Base-by-base conservation (phyloP, 2,888 invertebrate genomes). In the Xylota segnis region DNA sequence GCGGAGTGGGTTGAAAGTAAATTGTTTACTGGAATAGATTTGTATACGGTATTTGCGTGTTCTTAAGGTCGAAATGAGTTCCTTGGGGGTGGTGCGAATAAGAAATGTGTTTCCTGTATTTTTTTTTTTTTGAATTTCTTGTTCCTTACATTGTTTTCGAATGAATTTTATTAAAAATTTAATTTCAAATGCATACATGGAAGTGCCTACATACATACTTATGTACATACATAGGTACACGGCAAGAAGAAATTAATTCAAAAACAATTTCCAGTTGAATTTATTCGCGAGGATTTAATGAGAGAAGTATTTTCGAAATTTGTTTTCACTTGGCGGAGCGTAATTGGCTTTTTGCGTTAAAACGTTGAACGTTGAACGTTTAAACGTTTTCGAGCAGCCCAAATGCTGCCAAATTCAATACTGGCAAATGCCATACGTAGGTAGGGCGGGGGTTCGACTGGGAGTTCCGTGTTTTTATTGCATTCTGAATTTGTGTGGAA, bases 251-350 rank as follows among this genome's bases (percentile, higher is more conserved):
- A 81, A 72, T 78, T 78, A 74, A 78, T 83, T 78, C 72, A 59
- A 83, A 83, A 83, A 78, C 78, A 78, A 78, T 83, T 83, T 74
- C 66, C 83, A 54, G 34, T 78, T 74, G 56, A 79, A 83, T 79
- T 79, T 79, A 83, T 83, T 72, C 74, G 54, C 4, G 27, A 59
- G 18, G 66, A 78, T 23, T 50, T 47, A 47, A 47, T 18, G 47
- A 47, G 43, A 14, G 43, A 47, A 47, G 47, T 18, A 10, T 50
- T 50, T 50, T 50, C 10, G 18, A 50, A 50, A 50, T 23, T 50
- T 18, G 50, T 50, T 50, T 50, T 50, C 50, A 50, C 50, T 50
- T 50, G 4, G 10, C 50, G 18, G 7, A 50, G 23, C 23, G 10
- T 50, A 50, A 50, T 50, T 50, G 23, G 50, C 50, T 50, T 50